Evolutionary conservation across 2,888 invertebrate genomes (phyloP), one percentile per base, ranked within the genome.

Genomic region (Nebria brevicollis): DNA sequence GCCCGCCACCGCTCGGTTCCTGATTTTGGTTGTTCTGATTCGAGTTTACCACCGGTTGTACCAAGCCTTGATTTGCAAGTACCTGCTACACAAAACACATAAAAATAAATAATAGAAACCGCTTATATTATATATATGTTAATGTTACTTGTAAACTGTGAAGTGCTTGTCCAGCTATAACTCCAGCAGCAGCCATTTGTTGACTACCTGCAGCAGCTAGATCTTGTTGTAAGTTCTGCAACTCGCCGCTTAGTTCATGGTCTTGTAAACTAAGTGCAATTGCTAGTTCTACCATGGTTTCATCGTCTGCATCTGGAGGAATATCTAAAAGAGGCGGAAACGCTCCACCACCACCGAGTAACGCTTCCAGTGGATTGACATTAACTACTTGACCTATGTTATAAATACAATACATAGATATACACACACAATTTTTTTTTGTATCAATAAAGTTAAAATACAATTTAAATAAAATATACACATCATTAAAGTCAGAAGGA

Each of bases 281-380:
- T 1, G 98, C 98, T 83, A 98, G 91, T 89, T 98, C 98, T 82
- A 98, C 97, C 94, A 98, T 98, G 0, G 98, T 95, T 88, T 98
- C 98, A 88, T 98, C 98, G 87, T 98, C 98, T 0, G 97, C 97
- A 88, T 97, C 97, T n/a, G 96, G 95, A 13, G 97, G 97, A 77
- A 98, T 93, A 86, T 97, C 97, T 7, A 97, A 90, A 41, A 97
- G 89, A 0, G 94, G 95, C 76, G 95, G 96, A 84, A 97, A 94
- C 74, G 94, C 92, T 86, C 89, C 86, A 8, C 89, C 90, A 5
- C 90, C 87, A 89, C 89, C 89, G 83, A 91, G 86, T 76, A 91
- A 87, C 0, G 91, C 91, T 85, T 91, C 91, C 41, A 91, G 85
- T 25, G 90, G 87, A 83, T 89, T 88, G 5, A 88, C 85, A 72